A percentile compares a stretch with the other conserved stretches of the same genome.
Evolutionary conservation across 1,140 invertebrate genomes (phyloP).

Genomic region (Dendrolimus punctatus): DNA sequence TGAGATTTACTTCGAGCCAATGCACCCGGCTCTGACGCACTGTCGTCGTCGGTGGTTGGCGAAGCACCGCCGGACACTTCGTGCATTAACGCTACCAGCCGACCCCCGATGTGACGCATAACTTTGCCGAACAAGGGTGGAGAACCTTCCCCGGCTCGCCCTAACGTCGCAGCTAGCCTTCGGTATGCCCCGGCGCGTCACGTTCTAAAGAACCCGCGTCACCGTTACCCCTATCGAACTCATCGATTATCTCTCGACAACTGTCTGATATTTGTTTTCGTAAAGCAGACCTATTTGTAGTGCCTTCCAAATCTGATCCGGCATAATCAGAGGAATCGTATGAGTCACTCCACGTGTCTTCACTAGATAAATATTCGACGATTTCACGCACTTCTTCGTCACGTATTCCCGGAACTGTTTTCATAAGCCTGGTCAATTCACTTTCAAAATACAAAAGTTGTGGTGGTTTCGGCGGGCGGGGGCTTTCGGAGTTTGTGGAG

Average conservation of each 20-base stretch:
- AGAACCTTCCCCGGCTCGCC: slow-evolving; percentile 81
- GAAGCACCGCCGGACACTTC: slow-evolving; percentile 89
- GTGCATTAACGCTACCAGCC: slow-evolving; percentile 93
- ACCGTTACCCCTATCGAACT: slow-evolving; percentile 80
- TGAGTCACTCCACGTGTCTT: slow-evolving; percentile 94
- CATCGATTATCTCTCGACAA: slow-evolving; percentile 90
- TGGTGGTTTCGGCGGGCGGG: slow-evolving; percentile 82
- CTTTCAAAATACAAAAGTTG: slow-evolving; percentile 91
- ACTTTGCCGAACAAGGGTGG: slow-evolving; percentile 92
- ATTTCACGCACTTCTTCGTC: slow-evolving; percentile 93
- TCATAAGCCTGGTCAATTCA: slow-evolving; percentile 91
- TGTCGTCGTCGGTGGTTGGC: slow-evolving; percentile 85
- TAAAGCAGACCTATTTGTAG: slow-evolving; percentile 78
- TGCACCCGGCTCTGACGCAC: slow-evolving; percentile 74
- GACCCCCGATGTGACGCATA: slow-evolving; percentile 92
- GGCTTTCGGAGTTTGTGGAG: slow-evolving; percentile 69
- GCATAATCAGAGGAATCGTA: slow-evolving; percentile 93
- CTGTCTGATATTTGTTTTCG: slow-evolving; percentile 90
- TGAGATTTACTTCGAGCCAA: slow-evolving; percentile 80
- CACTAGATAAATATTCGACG: slow-evolving; percentile 91
- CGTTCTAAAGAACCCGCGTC: slow-evolving; percentile 78
- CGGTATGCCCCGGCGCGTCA: slow-evolving; percentile 88
- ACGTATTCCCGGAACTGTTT: slow-evolving; percentile 90
- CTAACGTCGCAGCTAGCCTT: slow-evolving; percentile 85
- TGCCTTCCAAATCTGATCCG: slow-evolving; percentile 88